These are phyloP conservation scores for Prosopocoilus inquinatus DNA, from an alignment of 2,888 invertebrate genomes.

Conservation along the genomic window DNA sequence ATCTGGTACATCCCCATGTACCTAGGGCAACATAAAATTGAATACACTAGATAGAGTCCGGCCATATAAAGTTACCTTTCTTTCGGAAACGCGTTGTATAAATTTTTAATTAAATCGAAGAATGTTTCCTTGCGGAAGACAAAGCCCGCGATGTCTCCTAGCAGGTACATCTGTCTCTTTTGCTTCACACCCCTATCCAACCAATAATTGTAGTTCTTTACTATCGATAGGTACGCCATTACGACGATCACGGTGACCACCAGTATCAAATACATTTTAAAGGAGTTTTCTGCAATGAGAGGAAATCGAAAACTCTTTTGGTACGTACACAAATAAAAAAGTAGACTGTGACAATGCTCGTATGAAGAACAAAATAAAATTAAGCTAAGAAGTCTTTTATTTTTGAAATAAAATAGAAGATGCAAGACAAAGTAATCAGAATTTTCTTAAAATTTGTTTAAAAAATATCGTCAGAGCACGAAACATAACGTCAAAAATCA, in stretches of 20 bases:
- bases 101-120: not conserved
- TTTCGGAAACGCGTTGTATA: not conserved
- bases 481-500: no score
- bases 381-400: no score
- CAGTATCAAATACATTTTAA: not conserved
- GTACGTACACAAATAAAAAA: no score
- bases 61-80: not conserved
- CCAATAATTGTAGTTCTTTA: not conserved
- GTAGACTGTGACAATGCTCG: no score
- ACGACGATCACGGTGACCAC: not conserved
- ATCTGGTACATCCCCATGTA: slow-evolving; percentile 33
- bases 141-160: not conserved
- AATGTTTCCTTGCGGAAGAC: not conserved
- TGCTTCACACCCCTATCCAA: not conserved
- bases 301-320: no score
- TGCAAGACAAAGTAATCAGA: no score
- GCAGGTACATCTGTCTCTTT: not conserved
- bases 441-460: no score
- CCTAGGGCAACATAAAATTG: slow-evolving; percentile 17
- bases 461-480: no score
- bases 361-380: no score
- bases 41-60: not conserved
- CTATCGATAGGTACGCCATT: not conserved
- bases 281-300: no score
- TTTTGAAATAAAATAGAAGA: no score